Evolutionary conservation across 1,140 invertebrate genomes (phyloP), one percentile per base, ranked within the genome.

Genomic region (Lepidurus packardi): DNA sequence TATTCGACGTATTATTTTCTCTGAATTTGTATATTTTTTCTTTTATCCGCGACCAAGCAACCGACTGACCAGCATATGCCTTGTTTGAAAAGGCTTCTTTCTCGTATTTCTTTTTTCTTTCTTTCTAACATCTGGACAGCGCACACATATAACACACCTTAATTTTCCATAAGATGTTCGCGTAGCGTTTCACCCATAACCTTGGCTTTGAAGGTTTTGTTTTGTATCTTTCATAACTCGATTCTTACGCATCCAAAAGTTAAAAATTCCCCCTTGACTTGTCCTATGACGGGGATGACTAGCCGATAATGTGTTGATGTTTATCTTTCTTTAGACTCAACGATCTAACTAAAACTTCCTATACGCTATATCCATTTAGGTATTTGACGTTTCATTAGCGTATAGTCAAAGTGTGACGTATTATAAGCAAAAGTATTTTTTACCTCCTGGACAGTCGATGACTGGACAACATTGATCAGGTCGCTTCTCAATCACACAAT

Each of bases 401-500:
- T 7, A 65, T 65, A 13, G 16, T 21, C 53, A 65, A 1, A 65
- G 5, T 16, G 34, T 34, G 16, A 65, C 13, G 45, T 47, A 16
- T 10, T 11, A 47, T 21, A 74, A 16, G 21, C 75, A 73, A 41
- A 24, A 47, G 65, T 65, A 75, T 79, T 79, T 78, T 81, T 87
- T 89, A 94, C 93, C 93, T 89, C 96, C 92, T 45, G 94, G 94
- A 84, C 95, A 97, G 43, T 92, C 95, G 81, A 97, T 94, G 81
- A 93, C 90, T 44, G 95, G 94, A 85, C 95, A 97, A 83, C 95
- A 97, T 85, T 96, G 94, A 82, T 96, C 94, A 43, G 92, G 90
- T 79, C 90, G 90, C 85, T 95, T 96, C 84, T 96, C 94, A 34
- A 95, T 90, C 43, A 89, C 93, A 83, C 95, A 97, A 82, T 96